Evolutionary conservation across 2,888 invertebrate genomes (phyloP).

Genomic region (Pachliopta kotzebuea): DNA sequence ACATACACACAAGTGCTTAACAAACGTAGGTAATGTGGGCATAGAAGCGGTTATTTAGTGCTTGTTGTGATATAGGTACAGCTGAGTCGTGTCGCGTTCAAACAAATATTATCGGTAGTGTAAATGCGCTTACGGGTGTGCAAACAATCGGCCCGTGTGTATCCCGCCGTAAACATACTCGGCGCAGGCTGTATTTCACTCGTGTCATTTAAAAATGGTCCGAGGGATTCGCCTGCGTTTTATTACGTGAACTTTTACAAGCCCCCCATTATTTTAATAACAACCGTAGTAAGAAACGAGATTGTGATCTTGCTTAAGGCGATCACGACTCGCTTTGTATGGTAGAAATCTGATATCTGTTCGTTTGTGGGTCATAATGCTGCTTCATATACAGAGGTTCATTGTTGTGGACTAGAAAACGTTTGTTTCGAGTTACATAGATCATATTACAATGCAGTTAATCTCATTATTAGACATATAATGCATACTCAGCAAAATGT

Average conservation of each 20-base stretch:
- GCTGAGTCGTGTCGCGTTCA: conserved; percentile 1
- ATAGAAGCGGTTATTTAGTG: conserved; percentile 40
- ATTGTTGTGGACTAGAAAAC: conserved; percentile 35
- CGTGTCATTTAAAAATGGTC: conserved; percentile 30
- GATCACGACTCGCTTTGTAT: conserved; percentile 51
- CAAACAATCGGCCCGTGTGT: conserved; percentile 23
- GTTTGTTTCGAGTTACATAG: conserved; percentile 5
- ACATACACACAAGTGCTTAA: conserved; percentile 43
- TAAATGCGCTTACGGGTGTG: conserved; percentile 17
- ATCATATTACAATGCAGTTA: neutral
- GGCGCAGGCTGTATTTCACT: conserved; percentile 26
- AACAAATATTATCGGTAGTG: conserved; percentile 25
- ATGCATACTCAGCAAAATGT: too few species aligned
- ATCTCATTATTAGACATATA: too few species aligned
- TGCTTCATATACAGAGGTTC: conserved; percentile 34
- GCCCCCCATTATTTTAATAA: conserved; percentile 54
- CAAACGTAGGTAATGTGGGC: conserved; percentile 48
- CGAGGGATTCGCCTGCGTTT: conserved; percentile 12
- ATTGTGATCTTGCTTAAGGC: conserved; percentile 49
- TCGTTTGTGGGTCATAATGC: conserved; percentile 60
- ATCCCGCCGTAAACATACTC: conserved; percentile 13
- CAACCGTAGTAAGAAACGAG: conserved; percentile 44
- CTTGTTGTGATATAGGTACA: conserved; percentile 32
- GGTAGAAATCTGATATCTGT: conserved; percentile 64
- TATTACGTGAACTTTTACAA: conserved; percentile 40